Evolutionary conservation across 2,797 vertebrate genomes (phyloP).

Genomic region (Fistularia tabacaria): DNA sequence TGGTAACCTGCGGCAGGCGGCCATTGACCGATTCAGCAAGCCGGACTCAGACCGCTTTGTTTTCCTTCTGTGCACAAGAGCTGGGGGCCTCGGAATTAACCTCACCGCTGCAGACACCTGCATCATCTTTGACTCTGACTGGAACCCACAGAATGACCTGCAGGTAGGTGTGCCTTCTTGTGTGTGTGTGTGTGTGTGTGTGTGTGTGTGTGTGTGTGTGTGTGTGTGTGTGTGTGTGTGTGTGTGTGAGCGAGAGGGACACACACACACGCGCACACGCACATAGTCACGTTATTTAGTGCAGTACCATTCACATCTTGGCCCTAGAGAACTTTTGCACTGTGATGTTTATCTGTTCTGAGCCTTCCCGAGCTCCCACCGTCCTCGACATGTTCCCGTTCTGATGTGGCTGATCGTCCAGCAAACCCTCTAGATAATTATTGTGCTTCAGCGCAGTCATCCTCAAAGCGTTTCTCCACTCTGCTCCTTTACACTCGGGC

Average conservation of each 20-base stretch:
- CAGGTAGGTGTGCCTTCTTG: constrained; percentile 82
- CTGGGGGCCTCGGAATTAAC: constrained; percentile 95
- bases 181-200: too few species aligned
- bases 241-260: not conserved
- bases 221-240: too few species aligned
- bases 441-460: too few species aligned
- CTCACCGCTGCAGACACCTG: constrained; percentile 96
- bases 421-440: too few species aligned
- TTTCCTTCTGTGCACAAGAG: constrained; percentile 96
- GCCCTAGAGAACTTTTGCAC: too few species aligned
- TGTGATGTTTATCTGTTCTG: too few species aligned
- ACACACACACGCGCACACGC: not conserved
- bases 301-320: too few species aligned
- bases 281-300: not conserved
- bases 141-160: constrained; percentile 98
- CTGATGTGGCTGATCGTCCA: too few species aligned
- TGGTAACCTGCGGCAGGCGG: constrained; percentile 94
- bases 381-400: too few species aligned
- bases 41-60: constrained; percentile 97
- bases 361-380: too few species aligned
- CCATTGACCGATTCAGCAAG: constrained; percentile 97
- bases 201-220: not conserved
- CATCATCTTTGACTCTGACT: constrained; percentile 98
- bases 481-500: too few species aligned
- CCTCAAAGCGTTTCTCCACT: too few species aligned